Evolutionary conservation across 2,797 vertebrate genomes (phyloP).

Genomic region (Lophotriccus pileatus): DNA sequence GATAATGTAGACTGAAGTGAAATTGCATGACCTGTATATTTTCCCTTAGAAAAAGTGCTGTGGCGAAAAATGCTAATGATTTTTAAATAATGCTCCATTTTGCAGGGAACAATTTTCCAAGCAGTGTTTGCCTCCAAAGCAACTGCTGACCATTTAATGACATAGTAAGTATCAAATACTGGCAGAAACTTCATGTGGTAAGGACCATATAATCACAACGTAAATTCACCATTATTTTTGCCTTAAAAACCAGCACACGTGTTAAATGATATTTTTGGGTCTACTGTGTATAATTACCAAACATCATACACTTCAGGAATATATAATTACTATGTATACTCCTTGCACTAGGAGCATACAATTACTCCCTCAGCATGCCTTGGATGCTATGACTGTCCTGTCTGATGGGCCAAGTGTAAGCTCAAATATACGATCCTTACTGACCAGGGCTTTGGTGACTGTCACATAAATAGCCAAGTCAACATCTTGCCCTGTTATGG

Average conservation of each 20-base stretch:
- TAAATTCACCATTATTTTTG: constrained; percentile 75
- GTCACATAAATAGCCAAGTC: neutral
- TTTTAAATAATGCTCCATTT: constrained; percentile 67
- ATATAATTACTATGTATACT: constrained; percentile 46
- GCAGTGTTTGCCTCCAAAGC: constrained; percentile 64
- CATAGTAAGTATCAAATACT: constrained; percentile 66
- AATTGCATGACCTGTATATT: constrained; percentile 9
- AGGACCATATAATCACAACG: constrained; percentile 73
- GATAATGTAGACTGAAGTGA: neutral
- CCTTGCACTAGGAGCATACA: constrained; percentile 59
- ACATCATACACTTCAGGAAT: constrained; percentile 54
- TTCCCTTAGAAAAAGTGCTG: constrained; percentile 60
- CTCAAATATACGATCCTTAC: neutral
- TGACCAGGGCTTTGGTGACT: neutral
- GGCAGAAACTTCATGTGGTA: constrained; percentile 69
- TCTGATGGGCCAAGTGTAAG: constrained; percentile 20
- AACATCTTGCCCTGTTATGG: neutral
- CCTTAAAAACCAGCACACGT: constrained; percentile 75
- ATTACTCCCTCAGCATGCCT: constrained; percentile 60
- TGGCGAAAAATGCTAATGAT: constrained; percentile 53
- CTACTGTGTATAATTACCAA: constrained; percentile 67
- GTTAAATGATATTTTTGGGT: constrained; percentile 77
- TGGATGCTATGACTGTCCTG: neutral
- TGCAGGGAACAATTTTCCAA: constrained; percentile 56
- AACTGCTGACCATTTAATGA: constrained; percentile 70